Percentiles rank a stretch among this genome's conserved stretches.
Evolutionary conservation across 1,140 invertebrate species (phyloP).

Genomic region (Matsumurasca onukii): DNA sequence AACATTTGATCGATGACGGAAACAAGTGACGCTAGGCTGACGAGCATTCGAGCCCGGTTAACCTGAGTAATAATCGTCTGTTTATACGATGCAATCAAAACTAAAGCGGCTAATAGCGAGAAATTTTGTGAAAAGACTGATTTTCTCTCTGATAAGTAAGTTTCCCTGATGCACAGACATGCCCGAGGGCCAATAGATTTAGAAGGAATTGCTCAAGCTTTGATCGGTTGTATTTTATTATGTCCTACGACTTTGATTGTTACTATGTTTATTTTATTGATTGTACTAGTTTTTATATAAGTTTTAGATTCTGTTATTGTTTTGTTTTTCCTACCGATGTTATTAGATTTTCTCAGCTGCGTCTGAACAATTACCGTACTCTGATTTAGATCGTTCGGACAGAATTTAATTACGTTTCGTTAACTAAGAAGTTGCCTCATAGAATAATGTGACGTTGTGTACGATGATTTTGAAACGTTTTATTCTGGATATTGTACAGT

Average conservation of each 20-base stretch:
- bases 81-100: too few species aligned
- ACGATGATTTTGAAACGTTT: slow-evolving; percentile 10
- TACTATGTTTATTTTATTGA: neutral
- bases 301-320: neutral
- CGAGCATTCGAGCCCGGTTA: too few species aligned
- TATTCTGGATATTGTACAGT: slow-evolving; percentile 15
- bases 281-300: neutral
- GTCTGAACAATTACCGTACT: neutral
- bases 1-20: neutral
- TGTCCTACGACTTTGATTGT: neutral
- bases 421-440: neutral
- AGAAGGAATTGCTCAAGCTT: neutral
- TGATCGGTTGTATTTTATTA: neutral
- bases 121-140: too few species aligned
- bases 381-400: neutral
- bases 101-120: too few species aligned
- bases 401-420: neutral
- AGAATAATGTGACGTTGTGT: neutral
- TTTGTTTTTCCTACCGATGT: neutral
- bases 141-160: too few species aligned
- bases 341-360: neutral
- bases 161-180: neutral
- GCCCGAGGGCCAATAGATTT: neutral
- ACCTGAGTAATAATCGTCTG: too few species aligned
- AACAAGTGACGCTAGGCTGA: too few species aligned